These are phyloP conservation scores for Lacanobia oleracea DNA, from an alignment of 2,888 invertebrate species.

Conservation along the genomic window DNA sequence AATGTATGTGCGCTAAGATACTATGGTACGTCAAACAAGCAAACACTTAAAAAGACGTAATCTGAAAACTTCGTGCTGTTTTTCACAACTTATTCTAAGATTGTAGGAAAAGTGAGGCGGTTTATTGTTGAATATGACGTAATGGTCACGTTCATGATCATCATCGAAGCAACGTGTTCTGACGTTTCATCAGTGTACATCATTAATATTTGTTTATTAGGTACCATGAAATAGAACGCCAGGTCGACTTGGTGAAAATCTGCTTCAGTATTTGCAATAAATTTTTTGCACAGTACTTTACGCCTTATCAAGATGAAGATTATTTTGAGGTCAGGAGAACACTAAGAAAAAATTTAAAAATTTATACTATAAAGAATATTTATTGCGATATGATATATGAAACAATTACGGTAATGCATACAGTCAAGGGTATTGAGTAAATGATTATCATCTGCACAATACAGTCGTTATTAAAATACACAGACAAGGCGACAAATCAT, in stretches of 20 bases:
- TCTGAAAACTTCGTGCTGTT: conserved; percentile 28
- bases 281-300: conserved; percentile 45
- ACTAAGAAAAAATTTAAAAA: conserved; percentile 35
- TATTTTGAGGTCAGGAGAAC: conserved; percentile 57
- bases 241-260: background rate
- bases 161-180: conserved; percentile 2
- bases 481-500: conserved; percentile 14
- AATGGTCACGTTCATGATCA: conserved; percentile 26
- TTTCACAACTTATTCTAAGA: conserved; percentile 6
- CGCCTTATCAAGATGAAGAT: conserved; percentile 49
- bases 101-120: conserved; percentile 16
- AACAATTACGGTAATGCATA: background rate
- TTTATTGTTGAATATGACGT: conserved; percentile 24
- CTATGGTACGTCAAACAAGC: conserved; percentile 61
- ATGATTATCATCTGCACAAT: conserved; percentile 12
- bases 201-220: conserved; percentile 12
- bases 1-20: conserved; percentile 65
- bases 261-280: background rate
- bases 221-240: background rate
- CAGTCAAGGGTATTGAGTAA: conserved; percentile 4
- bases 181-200: conserved; percentile 2
- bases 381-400: background rate
- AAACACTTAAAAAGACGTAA: conserved; percentile 46
- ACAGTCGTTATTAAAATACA: conserved; percentile 14
- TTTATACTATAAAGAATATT: background rate